Base-by-base conservation (phyloP, 2,888 invertebrate genomes). In the Luperina testacea region DNA sequence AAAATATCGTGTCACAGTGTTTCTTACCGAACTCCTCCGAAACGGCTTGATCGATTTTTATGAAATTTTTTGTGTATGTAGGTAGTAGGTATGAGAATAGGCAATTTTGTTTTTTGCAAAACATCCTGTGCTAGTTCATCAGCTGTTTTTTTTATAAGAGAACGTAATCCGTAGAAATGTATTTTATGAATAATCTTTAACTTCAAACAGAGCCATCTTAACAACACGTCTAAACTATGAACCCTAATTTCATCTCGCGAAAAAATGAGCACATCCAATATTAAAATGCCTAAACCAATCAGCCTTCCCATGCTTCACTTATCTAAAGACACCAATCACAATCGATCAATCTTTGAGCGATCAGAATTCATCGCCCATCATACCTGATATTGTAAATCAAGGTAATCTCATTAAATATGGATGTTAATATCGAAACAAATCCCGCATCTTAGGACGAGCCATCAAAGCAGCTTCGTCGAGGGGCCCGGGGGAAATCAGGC, bases 401-500 rank as follows among this genome's bases (percentile, higher is more conserved):
- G 71, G 65, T 85, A 70, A 83, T 78, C 78, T 72, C 67, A 76
- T 88, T 81, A 85, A 87, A 89, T 84, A 87, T 88, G 76, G 75
- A 88, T 81, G 81, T 76, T 86, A 83, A 87, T 86, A 86, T 88
- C 77, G 80, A 87, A 87, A 86, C 78, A 81, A 65, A 72, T 57
- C 73, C 59, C 32, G 69, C 89, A 83, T 89, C 88, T 88, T 89
- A 85, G 76, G 71, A 81, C 76, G 71, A 76, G 73, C 77, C 75
- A 86, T 89, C 81, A 83, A 77, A 83, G 82, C 63, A 51, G 76
- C 81, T 59, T 78, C 69, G 77, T 74, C 57, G 77, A 77, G 71
- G 27, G n/a, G 11, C 84, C 91, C 86, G 6, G 8, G 91, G 91
- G 91, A 91, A 91, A 91, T 91, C 91, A 90, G 38, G 32, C 67